These are phyloP conservation scores for Brachypodius melanocephalos DNA, from an alignment of 2,113 vertebrate genomes.

Conservation along the genomic window DNA sequence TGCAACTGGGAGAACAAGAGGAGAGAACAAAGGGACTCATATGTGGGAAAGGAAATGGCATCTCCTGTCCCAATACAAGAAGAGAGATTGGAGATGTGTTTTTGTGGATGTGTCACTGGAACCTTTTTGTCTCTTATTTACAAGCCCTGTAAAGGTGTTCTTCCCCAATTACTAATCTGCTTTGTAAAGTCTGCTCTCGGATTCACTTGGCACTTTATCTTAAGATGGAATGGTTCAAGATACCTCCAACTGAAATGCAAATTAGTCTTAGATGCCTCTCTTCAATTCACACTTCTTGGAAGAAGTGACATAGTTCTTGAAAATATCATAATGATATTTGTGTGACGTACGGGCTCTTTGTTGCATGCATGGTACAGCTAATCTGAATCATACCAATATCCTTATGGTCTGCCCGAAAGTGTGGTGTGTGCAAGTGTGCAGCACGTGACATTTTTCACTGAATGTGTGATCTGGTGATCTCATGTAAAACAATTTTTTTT, in stretches of 20 bases:
- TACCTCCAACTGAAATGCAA: constrained; percentile 38
- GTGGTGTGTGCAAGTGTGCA: not conserved
- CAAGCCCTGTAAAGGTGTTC: not conserved
- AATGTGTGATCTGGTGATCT: not conserved
- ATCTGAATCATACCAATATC: constrained; percentile 22
- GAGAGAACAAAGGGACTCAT: not conserved
- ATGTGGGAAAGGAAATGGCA: not conserved
- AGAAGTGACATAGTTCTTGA: constrained; percentile 32
- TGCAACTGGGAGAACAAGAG: not conserved
- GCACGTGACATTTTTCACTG: not conserved
- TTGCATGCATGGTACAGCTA: not conserved
- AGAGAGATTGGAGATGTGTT: not conserved
- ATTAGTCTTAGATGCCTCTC: not conserved
- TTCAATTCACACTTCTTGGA: constrained; percentile 33
- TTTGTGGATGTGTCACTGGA: not conserved
- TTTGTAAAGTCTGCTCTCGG: not conserved
- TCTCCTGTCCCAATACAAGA: not conserved
- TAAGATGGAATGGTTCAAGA: not conserved
- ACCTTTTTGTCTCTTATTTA: not conserved
- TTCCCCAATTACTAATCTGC: not conserved
- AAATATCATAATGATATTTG: constrained; percentile 9
- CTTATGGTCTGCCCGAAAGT: not conserved
- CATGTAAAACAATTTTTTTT: not conserved
- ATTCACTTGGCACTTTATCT: not conserved
- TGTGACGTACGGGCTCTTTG: not conserved